Evolutionary conservation across 2,113 vertebrate genomes (phyloP).

Genomic region (Chaenogobius annularis): DNA sequence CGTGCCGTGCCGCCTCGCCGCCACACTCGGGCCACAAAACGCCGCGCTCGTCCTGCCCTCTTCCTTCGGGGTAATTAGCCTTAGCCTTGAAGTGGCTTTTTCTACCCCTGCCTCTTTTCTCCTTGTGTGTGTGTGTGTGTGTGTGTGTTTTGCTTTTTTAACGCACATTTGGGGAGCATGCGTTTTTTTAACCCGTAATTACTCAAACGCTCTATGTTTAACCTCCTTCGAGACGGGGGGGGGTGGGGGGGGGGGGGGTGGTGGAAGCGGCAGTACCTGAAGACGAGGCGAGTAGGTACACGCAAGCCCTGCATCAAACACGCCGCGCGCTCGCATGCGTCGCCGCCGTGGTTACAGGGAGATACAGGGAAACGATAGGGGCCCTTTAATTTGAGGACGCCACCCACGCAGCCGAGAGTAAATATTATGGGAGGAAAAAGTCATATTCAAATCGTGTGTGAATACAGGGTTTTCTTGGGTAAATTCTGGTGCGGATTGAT

Average conservation of each 20-base stretch:
- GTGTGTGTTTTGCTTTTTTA: conserved; percentile 4
- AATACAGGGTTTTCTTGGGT: conserved; percentile 14
- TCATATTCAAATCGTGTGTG: conserved; percentile 29
- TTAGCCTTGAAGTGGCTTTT: conserved; percentile 76
- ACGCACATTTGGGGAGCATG: conserved; percentile 67
- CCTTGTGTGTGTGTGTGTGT: not conserved
- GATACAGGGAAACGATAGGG: conserved; percentile 23
- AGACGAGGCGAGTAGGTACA: conserved; percentile 43
- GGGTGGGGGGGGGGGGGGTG: too few relatives aligned
- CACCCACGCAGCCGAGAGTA: conserved; percentile 38
- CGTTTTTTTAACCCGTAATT: conserved; percentile 74
- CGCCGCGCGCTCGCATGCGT: conserved; percentile 19
- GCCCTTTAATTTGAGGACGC: conserved; percentile 51
- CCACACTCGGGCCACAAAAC: conserved; percentile 61
- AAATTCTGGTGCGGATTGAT: conserved; percentile 16
- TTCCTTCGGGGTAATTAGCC: conserved; percentile 75
- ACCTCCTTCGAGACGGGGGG: conserved; percentile 18
- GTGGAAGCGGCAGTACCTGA: conserved; percentile 53
- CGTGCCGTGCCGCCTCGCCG: conserved; percentile 61
- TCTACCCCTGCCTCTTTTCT: conserved; percentile 60
- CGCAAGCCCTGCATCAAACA: conserved; percentile 29
- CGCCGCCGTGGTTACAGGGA: conserved; percentile 21
- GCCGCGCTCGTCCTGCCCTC: conserved; percentile 68
- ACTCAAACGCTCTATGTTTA: conserved; percentile 71
- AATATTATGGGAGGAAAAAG: conserved; percentile 30